Base-by-base conservation (phyloP, 2,888 invertebrate species). In the Drosophila basisetae region DNA sequence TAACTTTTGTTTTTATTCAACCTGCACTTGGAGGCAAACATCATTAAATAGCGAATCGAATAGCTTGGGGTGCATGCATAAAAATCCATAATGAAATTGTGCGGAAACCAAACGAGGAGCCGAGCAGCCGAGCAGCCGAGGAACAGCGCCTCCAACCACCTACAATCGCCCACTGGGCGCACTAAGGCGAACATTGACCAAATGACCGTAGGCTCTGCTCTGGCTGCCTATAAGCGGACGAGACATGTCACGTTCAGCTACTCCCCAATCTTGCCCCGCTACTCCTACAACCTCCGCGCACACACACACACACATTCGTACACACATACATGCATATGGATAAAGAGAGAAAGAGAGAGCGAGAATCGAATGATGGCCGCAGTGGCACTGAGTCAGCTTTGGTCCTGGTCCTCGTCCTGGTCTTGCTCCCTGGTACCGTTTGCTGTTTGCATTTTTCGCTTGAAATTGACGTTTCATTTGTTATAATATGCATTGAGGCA, bases 401-500 rank as follows among this genome's bases (percentile, higher is more conserved):
- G 28, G 55, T n/a, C 37, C 39, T 60, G 47, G 25, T 56, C 60
- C 63, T 10, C 18, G 25, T 18, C 5, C 28, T 50, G 18, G 10
- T 39, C 13, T n/a, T n/a, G 59, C 60, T 31, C 28, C 49, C 60
- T 64, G 80, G 18, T 53, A 52, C 39, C 30, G 58, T 30, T 58
- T 67, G 66, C 82, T 77, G 73, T 76, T 85, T 84, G 80, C 80
- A 73, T 79, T 80, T 73, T 80, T 73, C 72, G 82, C 81, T 77
- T 80, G 84, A 89, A 90, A 90, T 78, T 86, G 90, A 90, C 90
- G 87, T 90, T 86, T 90, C 89, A 86, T 85, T 86, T 90, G 85
- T 83, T 86, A 81, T 88, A 89, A 88, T 88, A 86, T 86, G 83
- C 85, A 88, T 73, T 81, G 86, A 85, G 86, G 86, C 89, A 88